Conservation (phyloP, 2,888 invertebrate genomes). For the Agonopterix arenella region DNA sequence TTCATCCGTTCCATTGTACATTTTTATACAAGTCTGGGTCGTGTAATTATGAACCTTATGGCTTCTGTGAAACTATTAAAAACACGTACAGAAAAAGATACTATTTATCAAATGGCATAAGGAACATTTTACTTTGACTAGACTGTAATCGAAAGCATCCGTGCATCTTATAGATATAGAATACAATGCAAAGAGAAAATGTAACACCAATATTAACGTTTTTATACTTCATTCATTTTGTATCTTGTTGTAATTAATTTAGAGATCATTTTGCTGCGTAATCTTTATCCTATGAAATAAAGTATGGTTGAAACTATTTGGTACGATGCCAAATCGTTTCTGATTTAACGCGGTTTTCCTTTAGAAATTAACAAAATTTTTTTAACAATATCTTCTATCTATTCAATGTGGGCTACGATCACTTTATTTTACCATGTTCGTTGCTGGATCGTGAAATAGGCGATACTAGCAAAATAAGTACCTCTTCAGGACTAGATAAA, state of each 20-base stretch:
- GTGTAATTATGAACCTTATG: neutral
- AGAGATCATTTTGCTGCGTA: conserved; percentile 13
- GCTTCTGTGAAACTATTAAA: neutral
- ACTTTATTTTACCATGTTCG: no score
- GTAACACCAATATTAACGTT: conserved; percentile 45
- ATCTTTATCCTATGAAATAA: neutral
- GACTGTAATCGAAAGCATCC: conserved; percentile 37
- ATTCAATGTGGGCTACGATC: no score
- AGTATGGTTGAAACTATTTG: neutral
- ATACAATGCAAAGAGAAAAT: conserved; percentile 17
- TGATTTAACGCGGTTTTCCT: neutral
- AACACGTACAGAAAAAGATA: neutral
- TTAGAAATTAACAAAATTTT: neutral
- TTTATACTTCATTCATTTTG: conserved; percentile 25
- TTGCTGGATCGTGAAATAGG: no score
- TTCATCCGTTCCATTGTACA: conserved; percentile 62
- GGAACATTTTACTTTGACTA: conserved; percentile 1
- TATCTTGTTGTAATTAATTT: conserved; percentile 14
- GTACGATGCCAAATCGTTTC: conserved; percentile 1
- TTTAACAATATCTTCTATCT: no score
- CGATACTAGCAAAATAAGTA: no score
- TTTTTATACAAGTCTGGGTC: neutral
- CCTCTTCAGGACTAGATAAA: no score
- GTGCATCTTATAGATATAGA: conserved; percentile 36
- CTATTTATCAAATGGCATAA: neutral